phyloP scores from a whole-genome alignment of 1,140 invertebrate genomes.

The Campoletis sonorensis region DNA sequence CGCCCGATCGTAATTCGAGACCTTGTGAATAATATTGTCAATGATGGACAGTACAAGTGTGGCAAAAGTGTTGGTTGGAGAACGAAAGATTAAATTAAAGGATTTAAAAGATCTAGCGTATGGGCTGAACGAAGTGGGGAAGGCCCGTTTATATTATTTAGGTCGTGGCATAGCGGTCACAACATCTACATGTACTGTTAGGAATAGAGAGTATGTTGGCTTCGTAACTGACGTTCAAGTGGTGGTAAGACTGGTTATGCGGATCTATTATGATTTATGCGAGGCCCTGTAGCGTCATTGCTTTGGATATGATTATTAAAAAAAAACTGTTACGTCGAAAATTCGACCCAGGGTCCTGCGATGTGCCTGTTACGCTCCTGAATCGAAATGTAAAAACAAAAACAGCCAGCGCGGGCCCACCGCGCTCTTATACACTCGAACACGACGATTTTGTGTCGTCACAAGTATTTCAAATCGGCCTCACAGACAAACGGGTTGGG shows the following conservation, averaged over 20 bases:
- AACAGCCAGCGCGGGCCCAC: too few species aligned
- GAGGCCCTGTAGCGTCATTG: conserved; percentile 8
- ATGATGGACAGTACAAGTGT: not conserved
- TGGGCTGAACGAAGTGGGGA: conserved; percentile 33
- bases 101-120: conserved; percentile 41
- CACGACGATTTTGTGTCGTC: too few species aligned
- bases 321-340: not conserved
- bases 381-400: too few species aligned
- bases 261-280: conserved; percentile 28
- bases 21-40: conserved; percentile 32
- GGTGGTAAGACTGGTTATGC: conserved; percentile 1
- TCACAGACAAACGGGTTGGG: too few species aligned
- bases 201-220: not conserved
- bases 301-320: conserved; percentile 4
- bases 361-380: not conserved
- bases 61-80: conserved; percentile 24
- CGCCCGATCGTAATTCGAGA: not conserved
- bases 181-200: not conserved
- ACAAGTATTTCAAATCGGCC: too few species aligned
- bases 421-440: too few species aligned
- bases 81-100: conserved; percentile 23
- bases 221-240: not conserved
- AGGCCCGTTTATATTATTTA: conserved; percentile 59
- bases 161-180: conserved; percentile 52
- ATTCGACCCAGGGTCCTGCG: not conserved